Conservation (phyloP, 2,888 invertebrate species). For the Cremastobaeus sp. region DNA sequence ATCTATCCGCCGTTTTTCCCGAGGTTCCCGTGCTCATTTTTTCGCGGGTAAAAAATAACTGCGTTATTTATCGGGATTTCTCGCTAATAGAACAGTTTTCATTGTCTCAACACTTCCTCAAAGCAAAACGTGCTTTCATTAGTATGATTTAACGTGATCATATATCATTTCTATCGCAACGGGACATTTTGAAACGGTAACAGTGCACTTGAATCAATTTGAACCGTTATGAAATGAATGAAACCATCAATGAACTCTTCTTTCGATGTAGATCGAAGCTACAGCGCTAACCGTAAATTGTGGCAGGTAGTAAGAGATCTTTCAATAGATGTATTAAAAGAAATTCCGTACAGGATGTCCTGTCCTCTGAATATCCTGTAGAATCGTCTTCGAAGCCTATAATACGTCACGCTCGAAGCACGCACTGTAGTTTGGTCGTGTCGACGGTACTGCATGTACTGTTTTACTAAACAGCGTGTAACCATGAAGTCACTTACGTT, state of each 20-base stretch:
- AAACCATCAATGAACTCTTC: conserved; percentile 42
- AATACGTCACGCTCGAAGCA: conserved; percentile 56
- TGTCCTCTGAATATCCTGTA: conserved; percentile 48
- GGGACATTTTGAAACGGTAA: background rate
- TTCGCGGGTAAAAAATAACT: too few relatives aligned
- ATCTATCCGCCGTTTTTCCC: too few relatives aligned
- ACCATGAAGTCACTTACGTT: conserved; percentile 38
- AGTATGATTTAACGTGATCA: too few relatives aligned
- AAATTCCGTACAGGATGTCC: conserved; percentile 43
- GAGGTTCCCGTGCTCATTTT: too few relatives aligned
- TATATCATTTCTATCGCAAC: too few relatives aligned
- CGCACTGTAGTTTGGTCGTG: conserved; percentile 42
- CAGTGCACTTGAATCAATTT: conserved; percentile 1
- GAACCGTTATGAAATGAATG: conserved; percentile 39
- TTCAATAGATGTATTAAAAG: conserved; percentile 18
- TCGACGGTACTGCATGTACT: conserved; percentile 34
- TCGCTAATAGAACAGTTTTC: too few relatives aligned
- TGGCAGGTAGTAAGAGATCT: conserved; percentile 8
- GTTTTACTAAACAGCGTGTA: conserved; percentile 57
- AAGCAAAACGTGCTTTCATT: too few relatives aligned
- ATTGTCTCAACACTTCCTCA: too few relatives aligned
- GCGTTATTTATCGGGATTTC: too few relatives aligned
- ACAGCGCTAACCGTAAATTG: conserved; percentile 1
- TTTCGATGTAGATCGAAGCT: conserved; percentile 19
- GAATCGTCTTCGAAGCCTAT: conserved; percentile 43